These are phyloP conservation scores for Furnarius figulus DNA, from an alignment of 2,113 vertebrate genomes.

Conservation along the genomic window DNA sequence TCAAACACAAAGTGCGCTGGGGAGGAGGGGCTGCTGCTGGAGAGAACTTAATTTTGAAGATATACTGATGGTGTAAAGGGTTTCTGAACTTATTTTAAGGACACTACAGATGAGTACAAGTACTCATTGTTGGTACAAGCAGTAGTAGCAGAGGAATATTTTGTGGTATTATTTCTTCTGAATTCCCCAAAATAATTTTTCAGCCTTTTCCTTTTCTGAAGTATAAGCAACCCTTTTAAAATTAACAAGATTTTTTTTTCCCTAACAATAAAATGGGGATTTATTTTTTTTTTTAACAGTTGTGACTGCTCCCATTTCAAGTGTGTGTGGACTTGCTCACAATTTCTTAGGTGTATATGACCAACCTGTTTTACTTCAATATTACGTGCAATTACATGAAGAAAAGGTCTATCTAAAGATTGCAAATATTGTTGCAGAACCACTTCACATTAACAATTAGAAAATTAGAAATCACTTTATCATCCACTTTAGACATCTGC, in stretches of 20 bases:
- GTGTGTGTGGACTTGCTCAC: neutral
- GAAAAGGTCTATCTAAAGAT: neutral
- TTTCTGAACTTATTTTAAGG: neutral
- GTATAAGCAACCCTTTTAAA: neutral
- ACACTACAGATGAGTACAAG: neutral
- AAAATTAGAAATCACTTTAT: neutral
- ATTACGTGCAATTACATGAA: neutral
- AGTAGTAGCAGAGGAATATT: neutral
- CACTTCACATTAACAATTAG: neutral
- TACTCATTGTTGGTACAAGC: rapidly evolving
- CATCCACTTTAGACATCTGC: neutral
- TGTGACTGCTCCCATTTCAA: neutral
- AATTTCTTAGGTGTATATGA: neutral
- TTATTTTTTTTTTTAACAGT: neutral
- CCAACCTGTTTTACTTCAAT: neutral
- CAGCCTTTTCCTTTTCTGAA: rapidly evolving
- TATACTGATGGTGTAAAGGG: neutral
- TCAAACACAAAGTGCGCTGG: neutral
- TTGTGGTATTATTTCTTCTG: neutral
- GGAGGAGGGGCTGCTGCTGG: neutral
- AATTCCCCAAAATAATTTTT: neutral
- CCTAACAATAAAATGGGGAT: neutral
- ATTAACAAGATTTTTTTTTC: neutral
- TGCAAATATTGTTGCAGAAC: neutral
- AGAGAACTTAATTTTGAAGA: neutral